Evolutionary conservation across 2,113 vertebrate genomes (phyloP), one percentile per base, ranked within the genome.

Genomic region (Excalfactoria chinensis): DNA sequence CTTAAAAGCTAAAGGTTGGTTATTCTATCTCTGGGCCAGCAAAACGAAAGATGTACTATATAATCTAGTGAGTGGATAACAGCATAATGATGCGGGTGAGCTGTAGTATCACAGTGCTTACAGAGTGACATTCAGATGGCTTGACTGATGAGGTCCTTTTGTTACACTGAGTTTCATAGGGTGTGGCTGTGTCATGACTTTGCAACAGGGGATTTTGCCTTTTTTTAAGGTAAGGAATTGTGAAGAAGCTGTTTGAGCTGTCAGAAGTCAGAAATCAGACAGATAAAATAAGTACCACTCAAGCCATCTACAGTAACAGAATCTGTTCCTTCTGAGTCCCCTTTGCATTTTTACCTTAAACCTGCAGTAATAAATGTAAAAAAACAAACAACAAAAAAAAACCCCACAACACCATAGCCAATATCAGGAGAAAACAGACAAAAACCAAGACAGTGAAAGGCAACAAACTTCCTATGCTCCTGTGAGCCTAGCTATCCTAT

Each of bases 281-380:
- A 71, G 58, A 51, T 83, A 75, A 34, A 91, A 32, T 77, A 79
- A 90, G 63, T 70, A 53, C 20, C 63, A 89, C 37, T 89, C 40
- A 63, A 90, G 71, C 86, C 67, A 84, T 75, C 77, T 85, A 79
- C 23, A 92, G 86, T 55, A 92, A 93, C 83, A 92, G 64, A 82
- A 81, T 74, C 82, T 91, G 62, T 85, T 94, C 58, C 71, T 90
- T 94, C 81, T 2, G 2, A 89, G 37, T 62, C 23, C 21, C 78
- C 58, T 77, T 79, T 86, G 73, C 55, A 68, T 76, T 92, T 96
- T 86, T 81, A 66, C 70, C 89, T 84, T 80, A 60, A 95, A 84
- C 75, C 56, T 51, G 21, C 63, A 72, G 68, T 67, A 95, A 90
- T 63, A 93, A 78, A 70, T n/a, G 76, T 8, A 7, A 90, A 58